Conservation (phyloP, 2,888 invertebrate genomes). For the Electrophaes corylata region DNA sequence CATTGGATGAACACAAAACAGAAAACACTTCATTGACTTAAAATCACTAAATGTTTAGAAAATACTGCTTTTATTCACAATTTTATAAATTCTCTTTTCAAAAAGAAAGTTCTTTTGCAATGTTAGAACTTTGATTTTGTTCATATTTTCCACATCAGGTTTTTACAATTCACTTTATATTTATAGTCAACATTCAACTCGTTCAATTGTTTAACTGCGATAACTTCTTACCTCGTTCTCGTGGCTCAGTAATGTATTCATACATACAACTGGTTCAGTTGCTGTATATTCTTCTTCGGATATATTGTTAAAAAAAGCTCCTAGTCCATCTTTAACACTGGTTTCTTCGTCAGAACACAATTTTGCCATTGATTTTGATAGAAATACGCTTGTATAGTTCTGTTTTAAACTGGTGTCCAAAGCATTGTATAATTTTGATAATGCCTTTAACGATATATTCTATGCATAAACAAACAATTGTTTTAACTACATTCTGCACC, state of each 20-base stretch:
- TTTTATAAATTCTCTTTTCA: too few relatives aligned
- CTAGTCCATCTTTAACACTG: constrained; percentile 11
- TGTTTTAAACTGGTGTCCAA: constrained; percentile 24
- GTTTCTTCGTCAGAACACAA: neutral
- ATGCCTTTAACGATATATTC: neutral
- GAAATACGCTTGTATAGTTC: constrained; percentile 22
- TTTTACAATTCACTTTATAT: too few relatives aligned
- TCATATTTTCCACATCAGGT: too few relatives aligned
- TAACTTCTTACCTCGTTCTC: constrained; percentile 10
- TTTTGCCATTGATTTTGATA: neutral
- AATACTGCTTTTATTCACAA: too few relatives aligned
- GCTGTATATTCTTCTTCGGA: constrained; percentile 21
- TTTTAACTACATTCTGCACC: too few relatives aligned
- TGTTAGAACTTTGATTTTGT: too few relatives aligned
- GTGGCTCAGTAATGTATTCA: constrained; percentile 17
- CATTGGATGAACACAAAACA: too few relatives aligned
- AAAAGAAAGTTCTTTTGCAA: too few relatives aligned
- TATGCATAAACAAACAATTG: neutral
- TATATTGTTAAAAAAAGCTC: constrained; percentile 20
- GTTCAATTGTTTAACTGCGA: too few relatives aligned
- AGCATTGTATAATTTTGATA: constrained; percentile 14
- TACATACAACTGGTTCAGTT: constrained; percentile 24
- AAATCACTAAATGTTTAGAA: too few relatives aligned
- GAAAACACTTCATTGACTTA: too few relatives aligned
- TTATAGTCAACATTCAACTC: too few relatives aligned